Evolutionary conservation across 2,113 vertebrate genomes (phyloP).

Genomic region (Amia ocellicauda): DNA sequence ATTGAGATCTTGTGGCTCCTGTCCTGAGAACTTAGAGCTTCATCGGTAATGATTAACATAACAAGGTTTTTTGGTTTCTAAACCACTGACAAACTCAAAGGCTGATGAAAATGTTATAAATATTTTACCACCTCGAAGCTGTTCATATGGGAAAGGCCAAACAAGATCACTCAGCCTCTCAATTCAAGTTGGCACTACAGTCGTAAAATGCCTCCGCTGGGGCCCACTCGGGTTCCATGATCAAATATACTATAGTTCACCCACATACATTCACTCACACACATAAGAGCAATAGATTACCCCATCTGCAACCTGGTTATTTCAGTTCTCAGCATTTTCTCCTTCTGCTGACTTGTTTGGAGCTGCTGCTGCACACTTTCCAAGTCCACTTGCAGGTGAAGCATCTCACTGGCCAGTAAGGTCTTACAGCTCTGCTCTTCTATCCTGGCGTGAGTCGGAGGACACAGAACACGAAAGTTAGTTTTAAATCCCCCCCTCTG

Average conservation of each 20-base stretch:
- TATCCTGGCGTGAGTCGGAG: slow-evolving; percentile 1
- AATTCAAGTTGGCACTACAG: too few species aligned
- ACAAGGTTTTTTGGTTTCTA: too few species aligned
- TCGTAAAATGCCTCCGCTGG: too few species aligned
- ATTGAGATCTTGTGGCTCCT: too few species aligned
- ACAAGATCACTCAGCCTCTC: too few species aligned
- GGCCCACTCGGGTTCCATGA: too few species aligned
- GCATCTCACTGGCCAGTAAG: not conserved
- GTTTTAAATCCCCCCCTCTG: not conserved
- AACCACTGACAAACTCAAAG: too few species aligned
- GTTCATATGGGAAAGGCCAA: too few species aligned
- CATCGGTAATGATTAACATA: too few species aligned
- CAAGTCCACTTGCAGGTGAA: slow-evolving; percentile 4
- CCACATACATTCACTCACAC: not conserved
- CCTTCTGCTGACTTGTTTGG: slow-evolving; percentile 3
- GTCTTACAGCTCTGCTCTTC: not conserved
- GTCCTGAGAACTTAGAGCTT: too few species aligned
- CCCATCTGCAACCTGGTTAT: slow-evolving; percentile 7
- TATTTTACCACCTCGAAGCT: too few species aligned
- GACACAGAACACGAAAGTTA: not conserved
- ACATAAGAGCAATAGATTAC: not conserved
- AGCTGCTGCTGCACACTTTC: slow-evolving; percentile 16
- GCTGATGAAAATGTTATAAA: too few species aligned
- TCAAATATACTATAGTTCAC: not conserved
- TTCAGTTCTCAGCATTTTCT: slow-evolving; percentile 11